These are phyloP conservation scores for Diabrotica balteata DNA, from an alignment of 2,888 invertebrate species.

Conservation along the genomic window DNA sequence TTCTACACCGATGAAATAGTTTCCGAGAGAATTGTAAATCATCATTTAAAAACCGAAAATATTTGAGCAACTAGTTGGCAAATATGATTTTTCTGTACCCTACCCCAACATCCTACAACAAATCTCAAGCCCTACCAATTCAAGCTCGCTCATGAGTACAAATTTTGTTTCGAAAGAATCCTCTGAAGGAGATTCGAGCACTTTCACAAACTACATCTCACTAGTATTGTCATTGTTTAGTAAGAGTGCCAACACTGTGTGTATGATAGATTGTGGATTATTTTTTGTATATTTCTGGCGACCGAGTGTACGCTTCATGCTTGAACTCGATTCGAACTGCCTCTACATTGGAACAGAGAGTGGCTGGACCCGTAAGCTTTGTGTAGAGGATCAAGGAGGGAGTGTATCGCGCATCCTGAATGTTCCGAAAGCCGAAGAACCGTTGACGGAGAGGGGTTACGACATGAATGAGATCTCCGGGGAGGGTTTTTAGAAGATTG, in stretches of 20 bases:
- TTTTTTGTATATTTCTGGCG: neutral
- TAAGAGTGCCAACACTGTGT: too few species aligned
- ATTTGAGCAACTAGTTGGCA: too few species aligned
- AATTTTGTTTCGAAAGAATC: conserved; percentile 2
- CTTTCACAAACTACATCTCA: conserved; percentile 16
- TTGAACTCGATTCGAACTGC: conserved; percentile 24
- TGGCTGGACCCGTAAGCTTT: conserved; percentile 24
- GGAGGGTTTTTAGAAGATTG: too few species aligned
- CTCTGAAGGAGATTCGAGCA: neutral
- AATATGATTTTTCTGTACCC: conserved; percentile 6
- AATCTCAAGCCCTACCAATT: conserved; percentile 17
- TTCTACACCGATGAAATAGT: too few species aligned
- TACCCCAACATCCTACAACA: conserved; percentile 4
- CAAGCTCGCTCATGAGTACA: conserved; percentile 20
- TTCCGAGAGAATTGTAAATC: too few species aligned
- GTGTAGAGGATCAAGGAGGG: conserved; percentile 24
- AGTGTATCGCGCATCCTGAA: conserved; percentile 26
- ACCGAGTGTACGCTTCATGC: conserved; percentile 14
- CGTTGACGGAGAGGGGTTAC: conserved; percentile 1
- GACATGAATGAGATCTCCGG: neutral
- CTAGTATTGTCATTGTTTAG: conserved; percentile 6
- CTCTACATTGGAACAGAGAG: conserved; percentile 16
- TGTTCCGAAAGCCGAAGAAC: neutral
- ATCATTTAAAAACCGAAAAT: too few species aligned
- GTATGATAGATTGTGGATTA: too few species aligned